Evolutionary conservation across 2,888 invertebrate genomes (phyloP).

Genomic region (Ceriagrion tenellum): DNA sequence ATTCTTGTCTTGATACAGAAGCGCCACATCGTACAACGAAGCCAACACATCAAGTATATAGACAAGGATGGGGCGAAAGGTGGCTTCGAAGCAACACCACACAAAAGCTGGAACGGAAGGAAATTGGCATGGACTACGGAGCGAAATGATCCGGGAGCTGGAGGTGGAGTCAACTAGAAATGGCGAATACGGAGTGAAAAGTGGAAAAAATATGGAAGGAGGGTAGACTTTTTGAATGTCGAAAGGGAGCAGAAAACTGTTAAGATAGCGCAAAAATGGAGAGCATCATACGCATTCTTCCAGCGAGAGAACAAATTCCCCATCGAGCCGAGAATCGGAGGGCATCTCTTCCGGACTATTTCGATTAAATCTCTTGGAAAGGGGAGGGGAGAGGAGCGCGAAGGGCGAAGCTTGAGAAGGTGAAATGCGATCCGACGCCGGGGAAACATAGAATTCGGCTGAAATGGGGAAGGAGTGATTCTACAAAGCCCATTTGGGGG

Average conservation of each 20-base stretch:
- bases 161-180: not conserved
- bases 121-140: not conserved
- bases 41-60: too few species aligned
- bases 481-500: not conserved
- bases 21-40: too few species aligned
- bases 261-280: constrained; percentile 21
- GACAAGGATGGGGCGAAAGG: not conserved
- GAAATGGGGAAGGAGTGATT: not conserved
- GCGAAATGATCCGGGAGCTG: not conserved
- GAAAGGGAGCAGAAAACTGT: not conserved
- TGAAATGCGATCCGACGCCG: constrained; percentile 18
- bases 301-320: not conserved
- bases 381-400: not conserved
- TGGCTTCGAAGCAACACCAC: not conserved
- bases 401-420: not conserved
- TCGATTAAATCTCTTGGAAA: constrained; percentile 10
- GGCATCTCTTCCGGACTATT: not conserved
- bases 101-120: not conserved
- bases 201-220: not conserved
- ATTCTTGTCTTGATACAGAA: too few species aligned
- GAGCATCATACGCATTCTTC: not conserved
- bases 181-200: not conserved
- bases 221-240: too few species aligned
- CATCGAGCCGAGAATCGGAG: not conserved
- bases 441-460: not conserved